Base-by-base conservation (phyloP, 2,888 invertebrate species). In the Drosophila flavopinicola region DNA sequence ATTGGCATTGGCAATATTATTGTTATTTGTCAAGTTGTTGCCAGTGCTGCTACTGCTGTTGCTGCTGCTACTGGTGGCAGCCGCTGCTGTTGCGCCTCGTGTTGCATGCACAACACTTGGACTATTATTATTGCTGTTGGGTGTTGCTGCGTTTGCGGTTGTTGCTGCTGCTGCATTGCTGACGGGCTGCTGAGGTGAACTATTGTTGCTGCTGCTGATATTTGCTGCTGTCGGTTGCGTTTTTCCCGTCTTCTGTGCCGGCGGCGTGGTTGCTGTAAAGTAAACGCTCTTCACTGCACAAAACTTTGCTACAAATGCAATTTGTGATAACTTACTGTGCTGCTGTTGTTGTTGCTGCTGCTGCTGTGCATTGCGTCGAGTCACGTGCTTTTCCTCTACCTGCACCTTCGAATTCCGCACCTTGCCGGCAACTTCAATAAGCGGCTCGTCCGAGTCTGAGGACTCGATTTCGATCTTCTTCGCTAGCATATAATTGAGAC, bases 381-480 rank as follows among this genome's bases (percentile, higher is more conserved):
- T 86, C 6, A 63, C 39, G 17, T 72, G 72, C 10, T 68, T 72
- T 17, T 73, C 72, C 24, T 72, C 75, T 20, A 79, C 75, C 20
- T 70, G 78, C 6, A 74, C 79, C 74, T 91, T 91, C 0, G 90
- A 90, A 54, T 86, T 90, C 48, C 95, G 92, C 90, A 95, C 93
- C 92, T 95, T 90, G 78, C 94, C 94, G 11, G 93, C 92, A 47
- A 93, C 92, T 85, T 94, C 94, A 71, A 95, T 95, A 60, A 96
- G 92, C 54, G 96, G 96, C 91, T 96, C 96, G 89, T 96, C 96
- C 70, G 94, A 94, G 87, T 96, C 96, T 47, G 96, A 96, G 58
- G 94, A 94, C 79, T 95, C 95, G 3, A 82, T 75, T 87, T 94
- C 94, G 11, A 83, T 58, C 41, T 87, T 86, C 13, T 80, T 87